Base-by-base conservation (phyloP, 2,797 vertebrate species). In the Ptychadena robeensis region DNA sequence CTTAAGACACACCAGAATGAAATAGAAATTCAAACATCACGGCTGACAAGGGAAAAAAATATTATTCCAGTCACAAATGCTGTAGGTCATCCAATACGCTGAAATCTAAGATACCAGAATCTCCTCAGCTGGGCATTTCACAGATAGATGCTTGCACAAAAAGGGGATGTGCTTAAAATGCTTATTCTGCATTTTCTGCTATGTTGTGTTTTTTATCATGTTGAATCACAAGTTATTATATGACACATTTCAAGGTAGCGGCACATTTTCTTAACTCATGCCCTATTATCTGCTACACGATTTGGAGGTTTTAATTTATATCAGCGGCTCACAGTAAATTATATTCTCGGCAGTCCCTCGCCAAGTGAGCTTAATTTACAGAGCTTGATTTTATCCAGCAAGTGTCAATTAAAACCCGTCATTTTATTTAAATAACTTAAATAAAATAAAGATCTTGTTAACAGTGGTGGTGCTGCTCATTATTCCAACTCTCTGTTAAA, bases 41-140 rank as follows among this genome's bases (percentile, higher is more conserved):
- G 48, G 28, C 76, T 79, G 76, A 68, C 65, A 66, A 68, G 76
- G n/a, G 66, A 68, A 67, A 53, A 53, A 34, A 74, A 81, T 81
- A 28, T 68, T 75, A 65, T 82, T 82, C 59, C 35, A 75, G 72
- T 74, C 38, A 73, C 71, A 81, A 65, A 71, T 73, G 59, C 79
- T 73, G 37, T 73, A 81, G 32, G 64, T 32, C 64, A 57, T 32
- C 64, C 80, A 82, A 64, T 68, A 67, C 44, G 69, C 31, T 81
- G 79, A 81, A 81, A 81, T 81, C 79, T 40, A 68, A 75, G 72
- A 82, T 82, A 82, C 34, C 72, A 40, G 44, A 75, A 75, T 82
- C 65, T 64, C 72, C 65, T 53, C 64, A 14, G 72, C 64, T 74
- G 80, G 79, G 59, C 35, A 73, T 73, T 81, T 61, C 64, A 75